phyloP scores from a whole-genome alignment of 2,888 invertebrate species.

The Hermaeophaga mercurialis region DNA sequence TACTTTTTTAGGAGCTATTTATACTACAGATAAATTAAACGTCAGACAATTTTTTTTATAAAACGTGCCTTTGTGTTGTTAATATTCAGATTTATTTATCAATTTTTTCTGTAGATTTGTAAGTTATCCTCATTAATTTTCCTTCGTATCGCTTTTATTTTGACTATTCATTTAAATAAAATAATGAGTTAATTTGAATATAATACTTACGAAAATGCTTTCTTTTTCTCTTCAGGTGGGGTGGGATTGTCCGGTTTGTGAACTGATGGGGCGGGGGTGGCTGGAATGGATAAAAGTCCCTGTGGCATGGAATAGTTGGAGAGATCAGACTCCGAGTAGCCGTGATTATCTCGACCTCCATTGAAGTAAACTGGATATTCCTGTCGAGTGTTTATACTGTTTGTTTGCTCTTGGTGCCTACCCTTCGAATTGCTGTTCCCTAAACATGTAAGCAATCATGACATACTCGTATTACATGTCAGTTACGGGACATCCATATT shows the following conservation, averaged over 20 bases:
- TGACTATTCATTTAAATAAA: too few species aligned
- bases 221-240: constrained; percentile 58
- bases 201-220: constrained; percentile 57
- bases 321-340: constrained; percentile 31
- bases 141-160: too few species aligned
- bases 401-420: constrained; percentile 19
- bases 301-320: constrained; percentile 22
- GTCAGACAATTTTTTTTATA: too few species aligned
- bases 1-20: too few species aligned
- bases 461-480: too few species aligned
- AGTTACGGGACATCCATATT: too few species aligned
- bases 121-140: too few species aligned
- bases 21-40: too few species aligned
- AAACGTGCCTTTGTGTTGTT: too few species aligned
- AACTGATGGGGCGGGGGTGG: constrained; percentile 27
- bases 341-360: constrained; percentile 36
- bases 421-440: constrained; percentile 22
- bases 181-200: not conserved
- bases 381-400: constrained; percentile 31
- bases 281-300: constrained; percentile 23
- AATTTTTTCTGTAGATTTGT: too few species aligned
- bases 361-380: constrained; percentile 31
- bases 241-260: constrained; percentile 36
- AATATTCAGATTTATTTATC: too few species aligned
- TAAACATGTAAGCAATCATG: constrained; percentile 11